Percentiles rank a stretch among this genome's conserved stretches.
These are phyloP conservation scores for Cygnus buccinator DNA, from an alignment of 2,113 vertebrate species.

Conservation along the genomic window DNA sequence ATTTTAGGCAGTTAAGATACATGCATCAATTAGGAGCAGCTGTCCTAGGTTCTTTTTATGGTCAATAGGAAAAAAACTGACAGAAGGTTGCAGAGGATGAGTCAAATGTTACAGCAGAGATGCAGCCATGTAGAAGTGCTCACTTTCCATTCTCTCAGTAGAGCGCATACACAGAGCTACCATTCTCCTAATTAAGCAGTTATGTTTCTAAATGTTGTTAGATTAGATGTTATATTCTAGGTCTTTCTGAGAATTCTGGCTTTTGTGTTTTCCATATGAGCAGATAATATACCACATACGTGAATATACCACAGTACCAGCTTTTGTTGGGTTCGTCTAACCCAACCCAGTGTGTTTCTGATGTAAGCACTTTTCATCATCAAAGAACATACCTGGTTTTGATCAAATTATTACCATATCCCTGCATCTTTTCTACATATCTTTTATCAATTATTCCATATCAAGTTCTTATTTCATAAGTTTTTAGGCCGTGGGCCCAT, in stretches of 20 bases:
- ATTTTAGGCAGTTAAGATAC: neutral
- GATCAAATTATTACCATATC: neutral
- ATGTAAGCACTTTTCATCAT: neutral
- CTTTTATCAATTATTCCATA: neutral
- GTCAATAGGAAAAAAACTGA: neutral
- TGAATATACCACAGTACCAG: neutral
- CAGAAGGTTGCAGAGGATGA: accelerated
- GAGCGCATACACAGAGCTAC: neutral
- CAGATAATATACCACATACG: neutral
- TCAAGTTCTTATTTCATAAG: neutral
- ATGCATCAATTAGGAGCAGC: neutral
- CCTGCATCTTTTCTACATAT: neutral
- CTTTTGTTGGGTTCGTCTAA: neutral
- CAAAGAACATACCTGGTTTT: neutral
- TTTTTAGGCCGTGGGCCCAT: neutral
- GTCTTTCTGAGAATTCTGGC: neutral
- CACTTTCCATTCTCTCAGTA: neutral
- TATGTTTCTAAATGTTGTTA: neutral
- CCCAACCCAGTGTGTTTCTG: accelerated
- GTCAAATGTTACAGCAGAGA: neutral
- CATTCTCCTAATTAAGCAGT: neutral
- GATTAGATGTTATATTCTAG: neutral
- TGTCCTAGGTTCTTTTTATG: neutral
- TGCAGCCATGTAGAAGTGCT: neutral
- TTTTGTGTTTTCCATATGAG: neutral